A percentile compares a stretch with the other conserved stretches of the same genome.
Conservation (phyloP, 2,113 vertebrate genomes). For the Callaeas wilsoni region DNA sequence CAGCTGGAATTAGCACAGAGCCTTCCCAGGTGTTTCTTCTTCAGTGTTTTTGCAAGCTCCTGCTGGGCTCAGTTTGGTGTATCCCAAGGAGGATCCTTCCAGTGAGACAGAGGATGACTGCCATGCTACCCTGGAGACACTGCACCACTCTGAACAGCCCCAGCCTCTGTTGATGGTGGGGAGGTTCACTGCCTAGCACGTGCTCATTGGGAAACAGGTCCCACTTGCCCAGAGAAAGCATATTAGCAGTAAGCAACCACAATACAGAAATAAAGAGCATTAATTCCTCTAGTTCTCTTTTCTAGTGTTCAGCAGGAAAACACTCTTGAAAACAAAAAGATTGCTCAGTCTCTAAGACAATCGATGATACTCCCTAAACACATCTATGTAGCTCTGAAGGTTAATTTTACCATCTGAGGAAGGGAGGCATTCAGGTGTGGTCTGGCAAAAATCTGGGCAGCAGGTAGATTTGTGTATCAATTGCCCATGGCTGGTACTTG, state of each 20-base stretch:
- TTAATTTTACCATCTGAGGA: background rate
- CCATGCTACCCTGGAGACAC: background rate
- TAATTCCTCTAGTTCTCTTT: background rate
- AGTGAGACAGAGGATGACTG: background rate
- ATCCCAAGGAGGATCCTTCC: background rate
- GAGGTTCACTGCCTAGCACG: background rate
- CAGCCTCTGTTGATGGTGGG: background rate
- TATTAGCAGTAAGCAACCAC: background rate
- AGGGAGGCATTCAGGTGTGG: background rate
- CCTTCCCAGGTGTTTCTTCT: background rate
- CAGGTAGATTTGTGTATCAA: background rate
- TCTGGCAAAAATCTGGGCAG: background rate
- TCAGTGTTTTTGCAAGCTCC: background rate
- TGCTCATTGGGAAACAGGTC: background rate
- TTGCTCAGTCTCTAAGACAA: background rate
- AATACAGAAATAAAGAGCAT: background rate
- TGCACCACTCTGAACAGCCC: background rate
- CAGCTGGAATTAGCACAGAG: background rate
- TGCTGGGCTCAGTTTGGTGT: background rate
- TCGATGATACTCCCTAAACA: background rate
- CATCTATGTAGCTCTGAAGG: background rate
- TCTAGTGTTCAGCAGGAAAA: background rate
- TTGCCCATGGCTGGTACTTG: background rate
- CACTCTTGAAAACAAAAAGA: background rate
- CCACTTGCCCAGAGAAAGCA: background rate